Evolutionary conservation across 2,797 vertebrate genomes (phyloP).

Genomic region (Acipenser ruthenus): DNA sequence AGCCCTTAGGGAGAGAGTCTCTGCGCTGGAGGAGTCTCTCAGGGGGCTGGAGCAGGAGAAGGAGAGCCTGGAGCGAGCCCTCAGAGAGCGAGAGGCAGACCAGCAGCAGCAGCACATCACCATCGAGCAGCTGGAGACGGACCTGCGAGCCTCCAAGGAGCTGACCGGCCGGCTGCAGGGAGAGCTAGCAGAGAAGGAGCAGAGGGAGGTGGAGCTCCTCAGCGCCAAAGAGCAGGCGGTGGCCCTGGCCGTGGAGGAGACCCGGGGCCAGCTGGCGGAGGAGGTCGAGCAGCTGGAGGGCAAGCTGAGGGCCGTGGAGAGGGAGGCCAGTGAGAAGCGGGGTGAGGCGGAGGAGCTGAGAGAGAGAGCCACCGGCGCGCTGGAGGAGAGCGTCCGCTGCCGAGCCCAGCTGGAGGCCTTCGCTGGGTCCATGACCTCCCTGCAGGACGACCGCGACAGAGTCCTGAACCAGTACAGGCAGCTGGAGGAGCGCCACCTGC

Average conservation of each 20-base stretch:
- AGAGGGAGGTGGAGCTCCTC: slow-evolving; percentile 74
- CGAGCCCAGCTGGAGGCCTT: slow-evolving; percentile 79
- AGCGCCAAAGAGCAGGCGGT: slow-evolving; percentile 81
- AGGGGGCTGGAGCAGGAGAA: slow-evolving; percentile 53
- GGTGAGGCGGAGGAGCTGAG: slow-evolving; percentile 54
- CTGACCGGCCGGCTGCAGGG: slow-evolving; percentile 69
- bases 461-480: slow-evolving; percentile 77
- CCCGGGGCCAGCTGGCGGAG: slow-evolving; percentile 64
- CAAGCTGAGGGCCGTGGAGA: slow-evolving; percentile 61
- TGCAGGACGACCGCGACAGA: slow-evolving; percentile 86
- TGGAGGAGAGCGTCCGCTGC: slow-evolving; percentile 65
- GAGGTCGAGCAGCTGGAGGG: slow-evolving; percentile 63
- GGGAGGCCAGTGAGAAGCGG: slow-evolving; percentile 59
- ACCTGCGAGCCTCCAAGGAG: slow-evolving; percentile 74
- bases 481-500: slow-evolving; percentile 83
- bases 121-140: slow-evolving; percentile 77
- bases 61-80: slow-evolving; percentile 47
- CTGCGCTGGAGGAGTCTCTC: slow-evolving; percentile 65
- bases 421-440: slow-evolving; percentile 86
- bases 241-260: slow-evolving; percentile 41
- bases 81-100: slow-evolving; percentile 66
- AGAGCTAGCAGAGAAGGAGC: slow-evolving; percentile 75
- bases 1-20: slow-evolving; percentile 49
- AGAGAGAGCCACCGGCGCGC: slow-evolving; percentile 53
- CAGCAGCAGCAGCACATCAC: slow-evolving; percentile 68